A percentile compares a stretch with the other conserved stretches of the same genome.
These are phyloP conservation scores for Buceros bicornis DNA, from an alignment of 2,797 vertebrate genomes.

Conservation along the genomic window DNA sequence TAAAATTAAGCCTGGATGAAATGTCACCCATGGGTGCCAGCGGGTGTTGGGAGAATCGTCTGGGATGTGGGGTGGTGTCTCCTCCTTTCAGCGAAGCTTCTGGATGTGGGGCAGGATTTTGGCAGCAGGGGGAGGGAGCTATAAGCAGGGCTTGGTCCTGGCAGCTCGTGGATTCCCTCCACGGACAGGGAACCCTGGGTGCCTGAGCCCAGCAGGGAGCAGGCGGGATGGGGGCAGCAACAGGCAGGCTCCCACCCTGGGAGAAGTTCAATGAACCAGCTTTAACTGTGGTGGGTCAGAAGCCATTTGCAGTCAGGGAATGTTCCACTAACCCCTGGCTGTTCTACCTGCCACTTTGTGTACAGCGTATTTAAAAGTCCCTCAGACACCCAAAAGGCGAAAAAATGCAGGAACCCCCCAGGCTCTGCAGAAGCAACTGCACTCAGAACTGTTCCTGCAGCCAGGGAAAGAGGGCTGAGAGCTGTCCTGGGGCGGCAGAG, in stretches of 20 bases:
- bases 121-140: not conserved
- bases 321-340: not conserved
- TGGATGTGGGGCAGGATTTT: not conserved
- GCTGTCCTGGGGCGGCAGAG: not conserved
- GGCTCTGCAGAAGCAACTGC: not conserved
- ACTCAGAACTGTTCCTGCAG: not conserved
- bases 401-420: not conserved
- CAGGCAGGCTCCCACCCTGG: rapidly evolving
- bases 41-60: not conserved
- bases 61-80: not conserved
- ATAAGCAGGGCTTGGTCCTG: not conserved
- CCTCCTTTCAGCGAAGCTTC: not conserved
- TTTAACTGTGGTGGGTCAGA: not conserved
- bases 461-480: not conserved
- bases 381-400: not conserved
- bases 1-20: not conserved
- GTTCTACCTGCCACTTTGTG: not conserved
- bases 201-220: not conserved
- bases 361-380: not conserved
- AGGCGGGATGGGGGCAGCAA: not conserved
- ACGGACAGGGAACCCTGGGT: not conserved
- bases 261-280: not conserved
- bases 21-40: not conserved
- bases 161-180: not conserved
- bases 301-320: not conserved